Conservation (phyloP, 2,113 vertebrate species). For the Ivindomyrus marchei region DNA sequence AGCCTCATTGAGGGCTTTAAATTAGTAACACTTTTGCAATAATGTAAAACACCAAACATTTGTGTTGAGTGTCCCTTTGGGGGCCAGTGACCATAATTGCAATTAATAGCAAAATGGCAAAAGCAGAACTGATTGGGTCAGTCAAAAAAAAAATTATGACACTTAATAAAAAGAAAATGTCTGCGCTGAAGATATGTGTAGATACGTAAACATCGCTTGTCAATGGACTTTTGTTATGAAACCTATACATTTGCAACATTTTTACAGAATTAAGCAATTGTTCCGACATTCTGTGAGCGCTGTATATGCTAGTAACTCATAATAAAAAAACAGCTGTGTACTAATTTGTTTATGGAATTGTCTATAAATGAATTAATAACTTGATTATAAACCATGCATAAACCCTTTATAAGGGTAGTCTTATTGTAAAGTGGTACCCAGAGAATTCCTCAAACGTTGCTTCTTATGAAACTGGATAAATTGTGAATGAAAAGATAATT, state of each 20-base stretch:
- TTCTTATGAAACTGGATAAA: not conserved
- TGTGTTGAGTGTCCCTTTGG: not conserved
- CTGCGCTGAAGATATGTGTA: not conserved
- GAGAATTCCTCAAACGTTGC: not conserved
- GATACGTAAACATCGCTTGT: not conserved
- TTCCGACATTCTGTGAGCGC: not conserved
- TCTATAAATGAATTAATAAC: not conserved
- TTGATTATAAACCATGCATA: not conserved
- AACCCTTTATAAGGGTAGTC: not conserved
- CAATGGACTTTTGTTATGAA: not conserved
- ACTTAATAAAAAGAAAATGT: not conserved
- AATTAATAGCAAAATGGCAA: not conserved
- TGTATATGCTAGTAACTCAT: not conserved
- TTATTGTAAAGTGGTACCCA: not conserved
- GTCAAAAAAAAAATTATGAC: not conserved
- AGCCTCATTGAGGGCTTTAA: too few relatives aligned
- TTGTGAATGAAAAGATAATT: not conserved
- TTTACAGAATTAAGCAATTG: not conserved
- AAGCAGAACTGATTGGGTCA: not conserved
- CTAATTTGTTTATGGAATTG: not conserved
- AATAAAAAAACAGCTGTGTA: not conserved
- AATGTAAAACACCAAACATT: not conserved
- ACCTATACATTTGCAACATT: not conserved
- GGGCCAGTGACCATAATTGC: not conserved
- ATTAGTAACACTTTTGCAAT: not conserved